A percentile compares a stretch with the other conserved stretches of the same genome.
Evolutionary conservation across 23 tunicate species (phyloP).

Genomic region (Ciona savignyi): DNA sequence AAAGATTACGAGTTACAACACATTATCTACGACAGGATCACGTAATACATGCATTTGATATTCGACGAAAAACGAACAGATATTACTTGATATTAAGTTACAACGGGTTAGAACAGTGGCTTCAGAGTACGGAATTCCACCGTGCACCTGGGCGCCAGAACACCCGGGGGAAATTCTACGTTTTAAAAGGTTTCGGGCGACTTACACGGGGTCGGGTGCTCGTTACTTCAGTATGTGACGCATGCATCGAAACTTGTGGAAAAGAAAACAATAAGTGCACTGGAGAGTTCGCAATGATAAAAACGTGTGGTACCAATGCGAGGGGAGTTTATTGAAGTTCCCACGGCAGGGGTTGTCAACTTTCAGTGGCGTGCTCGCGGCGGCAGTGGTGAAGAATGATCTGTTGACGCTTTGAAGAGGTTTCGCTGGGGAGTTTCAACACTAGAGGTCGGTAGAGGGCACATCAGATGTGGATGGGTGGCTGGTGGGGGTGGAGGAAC

Average conservation of each 20-base stretch:
- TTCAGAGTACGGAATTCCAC: too few relatives aligned
- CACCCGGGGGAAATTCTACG: too few relatives aligned
- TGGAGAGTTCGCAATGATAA: not conserved
- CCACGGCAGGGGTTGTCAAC: not conserved
- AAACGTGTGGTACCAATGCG: not conserved
- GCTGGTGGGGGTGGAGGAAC: not conserved
- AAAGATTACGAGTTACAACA: too few relatives aligned
- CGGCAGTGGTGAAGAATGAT: not conserved
- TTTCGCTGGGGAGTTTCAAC: not conserved
- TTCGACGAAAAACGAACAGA: too few relatives aligned
- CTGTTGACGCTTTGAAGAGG: not conserved
- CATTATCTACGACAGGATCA: too few relatives aligned
- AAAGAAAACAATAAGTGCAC: not conserved
- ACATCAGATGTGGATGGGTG: slow-evolving; percentile 15
- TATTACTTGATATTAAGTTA: too few relatives aligned
- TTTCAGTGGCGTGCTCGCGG: not conserved
- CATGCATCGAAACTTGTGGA: not conserved
- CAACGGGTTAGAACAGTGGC: too few relatives aligned
- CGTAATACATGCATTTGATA: too few relatives aligned
- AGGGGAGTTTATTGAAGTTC: not conserved
- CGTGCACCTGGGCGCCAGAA: too few relatives aligned
- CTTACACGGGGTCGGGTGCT: too few relatives aligned
- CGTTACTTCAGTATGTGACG: too few relatives aligned
- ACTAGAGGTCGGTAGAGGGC: slow-evolving; percentile 24
- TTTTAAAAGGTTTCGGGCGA: too few relatives aligned